Evolutionary conservation across 2,888 invertebrate species (phyloP), one percentile per base, ranked within the genome.

Genomic region (Ypsolopha sequella): DNA sequence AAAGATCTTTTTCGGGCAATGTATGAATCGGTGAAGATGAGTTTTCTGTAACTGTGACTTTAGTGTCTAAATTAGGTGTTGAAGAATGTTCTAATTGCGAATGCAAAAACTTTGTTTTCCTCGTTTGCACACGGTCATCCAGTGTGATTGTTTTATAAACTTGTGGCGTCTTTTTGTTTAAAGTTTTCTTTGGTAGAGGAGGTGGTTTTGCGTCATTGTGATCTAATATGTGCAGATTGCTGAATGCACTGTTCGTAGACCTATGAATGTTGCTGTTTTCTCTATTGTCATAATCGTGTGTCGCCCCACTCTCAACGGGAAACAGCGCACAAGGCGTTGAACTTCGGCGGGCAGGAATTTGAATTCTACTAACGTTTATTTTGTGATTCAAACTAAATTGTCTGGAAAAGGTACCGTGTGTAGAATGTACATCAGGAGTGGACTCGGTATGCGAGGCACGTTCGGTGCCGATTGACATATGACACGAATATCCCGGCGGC

Each of bases 401-500:
- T 60, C 86, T 74, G 52, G 78, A 71, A 68, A 81, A 82, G 52
- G 69, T 73, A 38, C 81, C 67, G 53, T 72, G 73, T 63, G 76
- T 63, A 59, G 68, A 61, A 43, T 43, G 35, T 10, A 36, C 14
- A 60, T 80, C 80, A 56, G 63, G 64, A 52, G 67, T 69, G 35
- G 61, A 55, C 52, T 72, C 73, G 48, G 68, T 65, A 53, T 62
- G 65, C 52, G 72, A 73, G 52, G 62, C 67, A 63, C 66, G 64
- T 52, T 67, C 56, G 36, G 70, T 60, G 49, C 68, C 64, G 59
- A 67, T 80, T 60, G 84, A 79, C 60, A 79, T 71, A 63, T 79
- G 81, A 68, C 58, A 82, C 45, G 82, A 80, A 63, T 88, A 89
- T 49, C 86, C 82, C 53, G 89, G 89, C 39, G 88, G 89, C 24